phyloP scores from a whole-genome alignment of 2,888 invertebrate species.

The Yponomeuta malinellus region DNA sequence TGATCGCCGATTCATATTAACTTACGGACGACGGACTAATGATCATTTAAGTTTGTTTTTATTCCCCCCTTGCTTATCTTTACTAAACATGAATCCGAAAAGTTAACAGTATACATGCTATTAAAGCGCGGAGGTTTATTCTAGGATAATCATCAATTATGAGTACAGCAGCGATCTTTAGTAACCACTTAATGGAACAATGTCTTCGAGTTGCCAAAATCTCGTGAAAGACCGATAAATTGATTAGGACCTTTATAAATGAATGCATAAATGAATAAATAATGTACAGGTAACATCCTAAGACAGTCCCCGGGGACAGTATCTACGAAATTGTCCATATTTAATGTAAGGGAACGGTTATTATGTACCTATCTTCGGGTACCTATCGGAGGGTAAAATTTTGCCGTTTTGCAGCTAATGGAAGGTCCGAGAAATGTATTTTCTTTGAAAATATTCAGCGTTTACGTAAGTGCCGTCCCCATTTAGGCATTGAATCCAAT shows the following conservation, averaged over 20 bases:
- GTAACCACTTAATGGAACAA: no score
- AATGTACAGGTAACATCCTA: conserved; percentile 11
- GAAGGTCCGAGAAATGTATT: conserved; percentile 8
- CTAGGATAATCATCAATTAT: no score
- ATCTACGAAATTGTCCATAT: conserved; percentile 37
- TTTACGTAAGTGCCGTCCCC: conserved; percentile 11
- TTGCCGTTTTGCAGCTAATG: conserved; percentile 9
- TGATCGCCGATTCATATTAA: no score
- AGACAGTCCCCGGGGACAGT: conserved; percentile 20
- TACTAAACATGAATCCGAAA: no score
- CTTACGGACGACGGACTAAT: no score
- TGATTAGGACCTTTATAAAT: background rate
- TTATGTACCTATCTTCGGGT: conserved; percentile 21
- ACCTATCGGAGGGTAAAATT: conserved; percentile 3
- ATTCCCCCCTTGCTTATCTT: no score
- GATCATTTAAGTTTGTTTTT: no score
- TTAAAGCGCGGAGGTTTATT: no score
- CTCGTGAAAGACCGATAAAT: conserved; percentile 3
- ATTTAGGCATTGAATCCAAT: conserved; percentile 22
- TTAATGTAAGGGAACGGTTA: conserved; percentile 39
- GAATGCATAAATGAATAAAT: conserved; percentile 5
- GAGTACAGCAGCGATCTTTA: no score
- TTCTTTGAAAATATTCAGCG: conserved; percentile 11
- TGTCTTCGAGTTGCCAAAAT: background rate
- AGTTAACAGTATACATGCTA: no score